Percentiles rank a stretch among this genome's conserved stretches.
Conservation (phyloP, 2,888 invertebrate genomes). For the Caenorhabditis zanzibari region DNA sequence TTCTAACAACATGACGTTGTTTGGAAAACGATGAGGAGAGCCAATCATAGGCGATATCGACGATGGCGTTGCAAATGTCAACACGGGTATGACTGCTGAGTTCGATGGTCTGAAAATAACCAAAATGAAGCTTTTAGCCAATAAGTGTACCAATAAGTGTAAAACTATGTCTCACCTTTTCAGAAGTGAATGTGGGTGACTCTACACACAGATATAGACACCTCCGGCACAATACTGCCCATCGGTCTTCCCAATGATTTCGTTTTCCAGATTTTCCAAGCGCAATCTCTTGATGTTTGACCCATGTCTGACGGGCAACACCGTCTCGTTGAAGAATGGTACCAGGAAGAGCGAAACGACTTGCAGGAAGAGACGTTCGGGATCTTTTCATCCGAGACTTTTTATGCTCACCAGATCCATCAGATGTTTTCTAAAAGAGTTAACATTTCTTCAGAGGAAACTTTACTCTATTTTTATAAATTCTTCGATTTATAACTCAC, state of each 20-base stretch:
- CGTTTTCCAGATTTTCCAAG: slow-evolving; percentile 70
- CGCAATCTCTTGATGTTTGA: slow-evolving; percentile 72
- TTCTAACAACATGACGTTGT: slow-evolving; percentile 71
- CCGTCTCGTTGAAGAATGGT: slow-evolving; percentile 49
- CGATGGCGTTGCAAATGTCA: slow-evolving; percentile 71
- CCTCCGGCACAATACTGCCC: slow-evolving; percentile 66
- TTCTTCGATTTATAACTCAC: slow-evolving; percentile 24
- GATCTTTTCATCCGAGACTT: slow-evolving; percentile 69
- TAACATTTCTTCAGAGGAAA: too few relatives aligned
- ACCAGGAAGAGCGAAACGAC: slow-evolving; percentile 66
- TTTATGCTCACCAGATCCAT: slow-evolving; percentile 45
- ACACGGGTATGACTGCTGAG: slow-evolving; percentile 64
- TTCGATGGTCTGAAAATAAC: slow-evolving; percentile 58
- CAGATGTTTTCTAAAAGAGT: slow-evolving; percentile 48
- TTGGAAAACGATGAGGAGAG: slow-evolving; percentile 61
- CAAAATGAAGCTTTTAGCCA: too few relatives aligned
- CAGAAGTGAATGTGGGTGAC: slow-evolving; percentile 54
- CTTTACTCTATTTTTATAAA: slow-evolving; percentile 3
- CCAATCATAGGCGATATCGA: slow-evolving; percentile 76
- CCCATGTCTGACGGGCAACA: slow-evolving; percentile 68
- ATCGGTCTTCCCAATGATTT: slow-evolving; percentile 73
- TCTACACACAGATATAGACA: slow-evolving; percentile 72
- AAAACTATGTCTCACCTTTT: slow-evolving; percentile 45
- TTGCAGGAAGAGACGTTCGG: slow-evolving; percentile 69
- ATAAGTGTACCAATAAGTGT: too few relatives aligned